Evolutionary conservation across 2,888 invertebrate species (phyloP).

Genomic region (Cactoblastis cactorum): DNA sequence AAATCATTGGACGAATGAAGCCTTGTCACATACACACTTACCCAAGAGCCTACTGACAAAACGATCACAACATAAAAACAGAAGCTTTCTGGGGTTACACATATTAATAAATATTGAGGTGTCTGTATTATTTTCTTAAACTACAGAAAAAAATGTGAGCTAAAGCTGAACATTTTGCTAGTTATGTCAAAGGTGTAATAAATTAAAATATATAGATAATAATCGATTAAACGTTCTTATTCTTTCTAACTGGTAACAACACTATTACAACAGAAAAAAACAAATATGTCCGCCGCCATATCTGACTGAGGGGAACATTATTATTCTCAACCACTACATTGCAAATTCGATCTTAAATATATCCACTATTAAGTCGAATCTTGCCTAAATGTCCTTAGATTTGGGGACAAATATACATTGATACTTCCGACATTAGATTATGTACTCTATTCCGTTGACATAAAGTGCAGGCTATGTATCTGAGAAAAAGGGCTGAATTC

Average conservation of each 20-base stretch:
- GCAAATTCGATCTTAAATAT: conserved; percentile 2
- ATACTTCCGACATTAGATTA: conserved; percentile 22
- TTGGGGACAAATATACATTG: conserved; percentile 18
- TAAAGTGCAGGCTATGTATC: conserved; percentile 32
- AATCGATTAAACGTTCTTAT: not conserved
- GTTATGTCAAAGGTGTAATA: not conserved
- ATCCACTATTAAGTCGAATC: conserved; percentile 9
- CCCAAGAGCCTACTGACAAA: too few relatives aligned
- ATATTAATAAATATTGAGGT: too few relatives aligned
- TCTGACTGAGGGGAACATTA: conserved; percentile 21
- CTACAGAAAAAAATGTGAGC: too few relatives aligned
- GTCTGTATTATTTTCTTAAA: too few relatives aligned
- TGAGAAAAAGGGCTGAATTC: not conserved
- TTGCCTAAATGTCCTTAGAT: conserved; percentile 16
- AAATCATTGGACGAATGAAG: too few relatives aligned
- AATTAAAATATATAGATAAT: not conserved
- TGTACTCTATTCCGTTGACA: conserved; percentile 20
- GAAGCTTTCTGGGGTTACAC: too few relatives aligned
- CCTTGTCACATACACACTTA: too few relatives aligned
- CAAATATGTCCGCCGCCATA: conserved; percentile 57
- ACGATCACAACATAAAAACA: too few relatives aligned
- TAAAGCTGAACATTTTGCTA: too few relatives aligned
- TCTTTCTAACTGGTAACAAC: conserved; percentile 8
- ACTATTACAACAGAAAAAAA: conserved; percentile 44
- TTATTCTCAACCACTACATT: conserved; percentile 21